These are phyloP conservation scores for Platalea minor DNA, from an alignment of 2,797 vertebrate genomes.

Conservation along the genomic window DNA sequence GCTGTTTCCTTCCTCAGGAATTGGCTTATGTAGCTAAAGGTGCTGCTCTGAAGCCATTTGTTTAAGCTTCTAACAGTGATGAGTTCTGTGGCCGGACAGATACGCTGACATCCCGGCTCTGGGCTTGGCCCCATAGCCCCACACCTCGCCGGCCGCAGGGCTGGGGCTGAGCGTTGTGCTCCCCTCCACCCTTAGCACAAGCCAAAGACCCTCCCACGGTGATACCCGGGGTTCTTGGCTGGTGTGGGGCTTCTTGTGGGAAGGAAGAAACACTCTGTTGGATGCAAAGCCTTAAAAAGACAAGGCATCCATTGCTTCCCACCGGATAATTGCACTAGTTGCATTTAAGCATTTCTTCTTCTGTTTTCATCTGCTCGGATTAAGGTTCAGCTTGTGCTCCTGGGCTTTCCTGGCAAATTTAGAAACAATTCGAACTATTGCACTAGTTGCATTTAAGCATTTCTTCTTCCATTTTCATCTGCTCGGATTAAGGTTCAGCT, in stretches of 20 bases:
- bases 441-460: background rate
- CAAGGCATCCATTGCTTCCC: background rate
- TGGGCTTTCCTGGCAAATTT: background rate
- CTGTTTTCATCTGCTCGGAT: background rate
- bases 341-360: background rate
- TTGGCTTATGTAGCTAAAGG: background rate
- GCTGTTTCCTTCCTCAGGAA: background rate
- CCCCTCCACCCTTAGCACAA: background rate
- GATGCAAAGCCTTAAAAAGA: background rate
- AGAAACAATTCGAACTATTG: background rate
- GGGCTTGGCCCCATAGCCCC: background rate
- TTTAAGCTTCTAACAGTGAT: background rate
- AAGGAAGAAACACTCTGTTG: background rate
- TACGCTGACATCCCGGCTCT: accelerated
- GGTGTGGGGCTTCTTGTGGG: background rate
- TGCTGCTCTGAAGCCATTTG: background rate
- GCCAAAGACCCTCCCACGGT: background rate
- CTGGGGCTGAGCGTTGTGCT: background rate
- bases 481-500: background rate
- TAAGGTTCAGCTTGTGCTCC: background rate
- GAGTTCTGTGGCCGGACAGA: background rate
- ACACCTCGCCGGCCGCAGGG: accelerated
- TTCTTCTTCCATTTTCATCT: background rate
- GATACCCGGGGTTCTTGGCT: background rate
- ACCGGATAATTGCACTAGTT: background rate